Conservation (phyloP, 2,113 vertebrate species). For the Mesocricetus auratus region DNA sequence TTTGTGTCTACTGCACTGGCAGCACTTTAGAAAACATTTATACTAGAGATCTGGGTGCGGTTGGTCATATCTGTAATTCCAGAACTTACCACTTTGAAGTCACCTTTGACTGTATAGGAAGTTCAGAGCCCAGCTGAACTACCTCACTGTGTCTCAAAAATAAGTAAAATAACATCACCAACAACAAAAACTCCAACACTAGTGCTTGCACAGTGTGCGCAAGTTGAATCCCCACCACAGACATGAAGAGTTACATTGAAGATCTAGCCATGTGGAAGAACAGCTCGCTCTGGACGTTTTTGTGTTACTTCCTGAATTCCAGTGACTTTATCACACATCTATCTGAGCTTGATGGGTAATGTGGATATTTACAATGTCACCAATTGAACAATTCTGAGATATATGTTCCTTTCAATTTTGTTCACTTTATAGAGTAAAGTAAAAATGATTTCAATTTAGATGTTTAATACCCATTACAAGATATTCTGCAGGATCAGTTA, state of each 20-base stretch:
- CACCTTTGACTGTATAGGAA: background rate
- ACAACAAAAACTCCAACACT: background rate
- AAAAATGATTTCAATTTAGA: background rate
- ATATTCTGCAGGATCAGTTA: background rate
- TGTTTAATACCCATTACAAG: background rate
- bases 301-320: conserved; percentile 40
- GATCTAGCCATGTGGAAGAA: background rate
- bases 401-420: background rate
- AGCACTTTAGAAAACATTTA: background rate
- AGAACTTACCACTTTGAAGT: background rate
- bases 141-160: background rate
- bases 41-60: background rate
- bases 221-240: background rate
- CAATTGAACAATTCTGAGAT: background rate
- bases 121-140: background rate
- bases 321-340: background rate
- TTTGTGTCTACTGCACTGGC: too few relatives aligned
- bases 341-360: background rate
- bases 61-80: background rate
- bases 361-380: background rate
- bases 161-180: background rate
- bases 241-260: background rate
- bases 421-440: background rate
- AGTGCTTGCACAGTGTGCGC: background rate
- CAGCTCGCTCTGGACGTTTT: background rate